Base-by-base conservation (phyloP, 1,140 invertebrate species). In the Solen grandis region DNA sequence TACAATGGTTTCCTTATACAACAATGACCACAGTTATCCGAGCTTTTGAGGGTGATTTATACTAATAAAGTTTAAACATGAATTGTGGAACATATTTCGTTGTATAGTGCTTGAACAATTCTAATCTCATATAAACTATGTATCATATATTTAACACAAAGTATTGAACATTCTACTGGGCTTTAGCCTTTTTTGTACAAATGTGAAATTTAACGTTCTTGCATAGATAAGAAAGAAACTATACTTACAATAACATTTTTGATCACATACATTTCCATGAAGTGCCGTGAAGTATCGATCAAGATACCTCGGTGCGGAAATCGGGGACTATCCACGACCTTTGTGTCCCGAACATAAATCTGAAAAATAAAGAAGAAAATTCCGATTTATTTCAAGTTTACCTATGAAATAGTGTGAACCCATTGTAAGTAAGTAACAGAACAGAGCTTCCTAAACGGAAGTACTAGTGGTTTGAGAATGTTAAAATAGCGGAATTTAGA, bases 231-330 rank as follows among this genome's bases (percentile, higher is more conserved):
- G 10, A 4, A 25, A 5, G 19, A 1, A n/a, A n/a, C n/a, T n/a
- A n/a, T n/a, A n/a, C 55, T 29, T 84, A 81, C 82, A 70, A 84
- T 31, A n/a, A 84, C 73, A 22, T 80, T 41, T 4, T 41, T 59
- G 13, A 84, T 59, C 29, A 80, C 41, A 14, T 81, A 63, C 29
- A 75, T 81, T 16, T 89, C 85, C 5, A 93, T 81, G 82, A 85
- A 93, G 85, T 93, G 93, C 33, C 93, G 86, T 36, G 92, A 88
- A 27, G 93, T 92, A 82, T 93, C 93, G 1, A 93, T 70, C 46
- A 93, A 86, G 35, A 93, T 78, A 33, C 93, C 93, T 41, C 93
- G 84, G 68, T 92, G 88, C 5, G 82, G 79, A 85, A 93, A 93
- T 22, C 93, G 68, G 1, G 88, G 88, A 22, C 65, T 70, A 62